A percentile compares a stretch with the other conserved stretches of the same genome.
These are phyloP conservation scores for Gymnodraco acuticeps DNA, from an alignment of 2,797 vertebrate genomes.

Conservation along the genomic window DNA sequence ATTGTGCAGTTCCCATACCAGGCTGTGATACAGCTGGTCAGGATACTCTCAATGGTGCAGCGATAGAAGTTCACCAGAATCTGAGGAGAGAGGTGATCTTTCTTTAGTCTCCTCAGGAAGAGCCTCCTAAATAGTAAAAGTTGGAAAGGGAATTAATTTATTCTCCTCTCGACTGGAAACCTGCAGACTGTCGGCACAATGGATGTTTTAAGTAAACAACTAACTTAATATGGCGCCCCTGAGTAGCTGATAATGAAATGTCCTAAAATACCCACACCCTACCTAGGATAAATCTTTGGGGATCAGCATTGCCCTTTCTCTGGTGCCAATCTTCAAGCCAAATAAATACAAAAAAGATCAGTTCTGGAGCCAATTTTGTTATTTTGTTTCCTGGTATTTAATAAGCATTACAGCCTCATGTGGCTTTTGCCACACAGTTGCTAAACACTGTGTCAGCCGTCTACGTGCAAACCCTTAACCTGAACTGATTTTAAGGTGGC, in stretches of 20 bases:
- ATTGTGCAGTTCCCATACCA: too few relatives aligned
- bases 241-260: not conserved
- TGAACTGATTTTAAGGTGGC: constrained; percentile 66
- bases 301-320: not conserved
- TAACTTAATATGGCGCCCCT: too few relatives aligned
- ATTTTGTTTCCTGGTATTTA: constrained; percentile 26
- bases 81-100: too few relatives aligned
- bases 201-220: not conserved
- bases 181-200: too few relatives aligned
- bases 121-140: not conserved
- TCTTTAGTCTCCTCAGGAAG: too few relatives aligned
- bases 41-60: too few relatives aligned
- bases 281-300: not conserved
- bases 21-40: too few relatives aligned
- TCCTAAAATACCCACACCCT: not conserved
- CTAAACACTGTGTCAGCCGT: constrained; percentile 42
- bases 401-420: constrained; percentile 26
- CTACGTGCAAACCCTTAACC: constrained; percentile 53
- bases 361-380: not conserved
- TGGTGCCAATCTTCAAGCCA: not conserved
- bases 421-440: constrained; percentile 43
- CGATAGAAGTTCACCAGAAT: too few relatives aligned
- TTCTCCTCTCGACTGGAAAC: too few relatives aligned
- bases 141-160: not conserved
- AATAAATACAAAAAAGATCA: not conserved